Evolutionary conservation across 2,888 invertebrate genomes (phyloP).

Genomic region (Seira musarum): DNA sequence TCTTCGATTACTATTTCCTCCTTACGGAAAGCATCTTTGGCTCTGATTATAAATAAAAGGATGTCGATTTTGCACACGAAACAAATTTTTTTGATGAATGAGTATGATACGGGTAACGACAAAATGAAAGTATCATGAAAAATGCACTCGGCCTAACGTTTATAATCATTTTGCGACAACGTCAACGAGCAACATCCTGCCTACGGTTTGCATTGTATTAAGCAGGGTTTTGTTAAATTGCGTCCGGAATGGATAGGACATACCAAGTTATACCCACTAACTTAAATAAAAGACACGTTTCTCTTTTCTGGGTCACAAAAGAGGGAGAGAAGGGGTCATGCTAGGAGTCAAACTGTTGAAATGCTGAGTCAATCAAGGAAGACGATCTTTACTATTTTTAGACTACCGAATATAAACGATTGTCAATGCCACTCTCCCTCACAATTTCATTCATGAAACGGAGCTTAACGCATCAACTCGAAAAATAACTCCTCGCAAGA

Average conservation of each 20-base stretch:
- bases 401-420: conserved; percentile 34
- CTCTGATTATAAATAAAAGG: too few species aligned
- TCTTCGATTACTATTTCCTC: too few species aligned
- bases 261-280: too few species aligned
- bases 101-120: neutral
- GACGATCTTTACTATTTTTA: neutral
- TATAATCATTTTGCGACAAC: neutral
- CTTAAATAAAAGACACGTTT: neutral
- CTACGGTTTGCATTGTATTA: neutral
- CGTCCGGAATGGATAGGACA: neutral
- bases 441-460: conserved; percentile 44
- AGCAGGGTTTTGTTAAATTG: neutral
- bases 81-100: conserved; percentile 3
- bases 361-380: neutral
- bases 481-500: neutral
- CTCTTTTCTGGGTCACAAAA: conserved; percentile 3
- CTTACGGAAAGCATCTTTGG: too few species aligned
- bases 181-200: neutral
- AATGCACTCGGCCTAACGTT: neutral
- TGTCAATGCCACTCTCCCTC: conserved; percentile 50
- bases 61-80: too few species aligned
- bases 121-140: conserved; percentile 1
- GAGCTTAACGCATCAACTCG: neutral
- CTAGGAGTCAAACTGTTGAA: conserved; percentile 12
- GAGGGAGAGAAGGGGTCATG: neutral